Conservation (phyloP, 2,113 vertebrate species). For the Paramormyrops kingsleyae region DNA sequence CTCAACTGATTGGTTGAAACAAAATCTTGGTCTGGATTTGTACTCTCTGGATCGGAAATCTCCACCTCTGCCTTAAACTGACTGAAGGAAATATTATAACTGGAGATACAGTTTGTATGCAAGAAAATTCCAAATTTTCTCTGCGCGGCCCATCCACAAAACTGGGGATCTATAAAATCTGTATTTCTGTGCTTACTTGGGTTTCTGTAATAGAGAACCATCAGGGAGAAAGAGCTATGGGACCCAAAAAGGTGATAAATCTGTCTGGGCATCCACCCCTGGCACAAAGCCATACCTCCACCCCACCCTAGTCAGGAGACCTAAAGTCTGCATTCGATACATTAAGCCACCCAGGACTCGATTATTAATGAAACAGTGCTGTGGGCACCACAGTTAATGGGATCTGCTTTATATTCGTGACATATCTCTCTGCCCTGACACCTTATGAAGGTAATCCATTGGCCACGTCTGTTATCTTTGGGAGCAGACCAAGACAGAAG, state of each 20-base stretch:
- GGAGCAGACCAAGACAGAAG: not conserved
- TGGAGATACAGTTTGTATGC: not conserved
- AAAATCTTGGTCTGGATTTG: no score
- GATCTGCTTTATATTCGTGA: slow-evolving; percentile 22
- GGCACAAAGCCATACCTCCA: not conserved
- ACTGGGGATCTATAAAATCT: no score
- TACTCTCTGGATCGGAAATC: no score
- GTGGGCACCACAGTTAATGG: slow-evolving; percentile 5
- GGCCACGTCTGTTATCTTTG: slow-evolving; percentile 9
- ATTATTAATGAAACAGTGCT: slow-evolving; percentile 18
- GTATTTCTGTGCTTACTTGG: not conserved
- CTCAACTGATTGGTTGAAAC: no score
- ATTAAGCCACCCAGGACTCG: not conserved
- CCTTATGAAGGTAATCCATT: slow-evolving; percentile 15
- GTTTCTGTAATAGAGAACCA: slow-evolving; percentile 22
- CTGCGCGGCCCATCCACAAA: no score
- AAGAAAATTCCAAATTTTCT: not conserved
- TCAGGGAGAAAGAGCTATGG: slow-evolving; percentile 18
- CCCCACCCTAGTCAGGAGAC: not conserved
- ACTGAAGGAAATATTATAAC: not conserved
- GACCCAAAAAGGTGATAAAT: not conserved
- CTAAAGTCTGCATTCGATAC: not conserved
- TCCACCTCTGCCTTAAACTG: not conserved
- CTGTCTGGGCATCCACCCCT: not conserved
- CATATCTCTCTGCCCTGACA: slow-evolving; percentile 9